These are phyloP conservation scores for Merodon equestris DNA, from an alignment of 2,888 invertebrate genomes.

Conservation along the genomic window DNA sequence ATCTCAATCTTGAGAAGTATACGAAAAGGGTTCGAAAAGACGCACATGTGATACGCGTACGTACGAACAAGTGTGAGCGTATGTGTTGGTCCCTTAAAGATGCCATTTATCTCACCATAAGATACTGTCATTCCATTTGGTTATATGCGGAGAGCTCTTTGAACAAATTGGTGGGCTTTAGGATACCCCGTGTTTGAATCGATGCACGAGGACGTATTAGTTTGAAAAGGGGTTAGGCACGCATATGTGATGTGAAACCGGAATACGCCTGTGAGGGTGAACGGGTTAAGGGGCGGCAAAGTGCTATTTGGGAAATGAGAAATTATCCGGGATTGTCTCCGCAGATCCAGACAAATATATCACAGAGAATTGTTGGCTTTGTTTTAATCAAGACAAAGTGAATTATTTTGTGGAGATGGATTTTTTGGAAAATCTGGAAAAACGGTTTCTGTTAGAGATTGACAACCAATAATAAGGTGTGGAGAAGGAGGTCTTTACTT, in stretches of 20 bases:
- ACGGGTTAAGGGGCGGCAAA: constrained; percentile 36
- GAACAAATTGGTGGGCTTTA: constrained; percentile 63
- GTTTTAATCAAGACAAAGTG: constrained; percentile 68
- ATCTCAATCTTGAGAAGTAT: too few species aligned
- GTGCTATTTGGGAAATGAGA: constrained; percentile 52
- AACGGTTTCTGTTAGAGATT: not conserved
- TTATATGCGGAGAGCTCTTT: constrained; percentile 35
- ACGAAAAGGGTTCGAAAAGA: constrained; percentile 29
- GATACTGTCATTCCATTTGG: constrained; percentile 36
- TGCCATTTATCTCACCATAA: constrained; percentile 67
- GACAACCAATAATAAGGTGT: too few species aligned
- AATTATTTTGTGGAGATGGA: constrained; percentile 59
- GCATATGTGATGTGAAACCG: constrained; percentile 39
- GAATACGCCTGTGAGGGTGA: constrained; percentile 15
- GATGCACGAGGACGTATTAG: constrained; percentile 20
- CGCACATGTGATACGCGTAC: constrained; percentile 25
- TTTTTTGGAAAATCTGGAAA: constrained; percentile 21
- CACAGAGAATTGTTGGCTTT: constrained; percentile 61
- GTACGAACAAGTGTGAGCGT: not conserved
- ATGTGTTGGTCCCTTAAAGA: constrained; percentile 40
- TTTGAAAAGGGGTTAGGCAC: constrained; percentile 42
- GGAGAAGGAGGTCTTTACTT: too few species aligned
- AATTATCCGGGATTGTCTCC: constrained; percentile 63
- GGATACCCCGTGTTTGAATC: constrained; percentile 11
- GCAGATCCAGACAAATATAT: constrained; percentile 67